A percentile compares a stretch with the other conserved stretches of the same genome.
These are phyloP conservation scores for Ethmia dodecea DNA, from an alignment of 2,888 invertebrate genomes.

Conservation along the genomic window DNA sequence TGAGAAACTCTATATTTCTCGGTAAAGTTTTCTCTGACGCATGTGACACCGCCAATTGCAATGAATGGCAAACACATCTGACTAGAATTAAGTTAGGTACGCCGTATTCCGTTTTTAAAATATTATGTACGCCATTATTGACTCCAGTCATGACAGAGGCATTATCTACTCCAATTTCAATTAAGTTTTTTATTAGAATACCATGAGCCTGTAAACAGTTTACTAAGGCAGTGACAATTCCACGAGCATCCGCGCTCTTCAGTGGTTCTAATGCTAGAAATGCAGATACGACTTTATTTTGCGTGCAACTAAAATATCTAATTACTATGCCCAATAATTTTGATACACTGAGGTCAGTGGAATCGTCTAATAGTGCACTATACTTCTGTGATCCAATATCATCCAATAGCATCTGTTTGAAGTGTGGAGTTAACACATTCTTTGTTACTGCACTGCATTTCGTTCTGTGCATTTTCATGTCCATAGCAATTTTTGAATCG, in stretches of 20 bases:
- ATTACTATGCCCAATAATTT: constrained; percentile 8
- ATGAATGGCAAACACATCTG: constrained; percentile 9
- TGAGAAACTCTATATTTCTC: constrained; percentile 17
- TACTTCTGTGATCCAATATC: constrained; percentile 6
- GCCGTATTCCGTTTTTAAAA: constrained; percentile 23
- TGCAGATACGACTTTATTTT: constrained; percentile 3
- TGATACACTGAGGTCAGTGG: constrained; percentile 6
- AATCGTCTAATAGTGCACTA: constrained; percentile 8
- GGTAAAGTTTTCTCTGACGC: constrained; percentile 9
- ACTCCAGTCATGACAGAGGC: constrained; percentile 33
- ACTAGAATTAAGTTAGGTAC: constrained; percentile 24
- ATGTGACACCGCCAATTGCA: neutral
- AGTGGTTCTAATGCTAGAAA: constrained; percentile 3
- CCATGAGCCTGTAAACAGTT: neutral
- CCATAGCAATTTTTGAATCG: neutral
- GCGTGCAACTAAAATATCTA: constrained; percentile 5
- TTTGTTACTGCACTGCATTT: constrained; percentile 5
- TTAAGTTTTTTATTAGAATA: neutral
- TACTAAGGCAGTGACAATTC: constrained; percentile 1
- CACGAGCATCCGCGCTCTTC: neutral
- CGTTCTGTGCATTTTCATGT: constrained; percentile 3
- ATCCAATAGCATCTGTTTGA: constrained; percentile 1
- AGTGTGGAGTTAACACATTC: constrained; percentile 5
- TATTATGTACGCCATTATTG: constrained; percentile 26
- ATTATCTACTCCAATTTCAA: constrained; percentile 32